phyloP scores from a whole-genome alignment of 2,888 invertebrate genomes.

The Melolontha melolontha region DNA sequence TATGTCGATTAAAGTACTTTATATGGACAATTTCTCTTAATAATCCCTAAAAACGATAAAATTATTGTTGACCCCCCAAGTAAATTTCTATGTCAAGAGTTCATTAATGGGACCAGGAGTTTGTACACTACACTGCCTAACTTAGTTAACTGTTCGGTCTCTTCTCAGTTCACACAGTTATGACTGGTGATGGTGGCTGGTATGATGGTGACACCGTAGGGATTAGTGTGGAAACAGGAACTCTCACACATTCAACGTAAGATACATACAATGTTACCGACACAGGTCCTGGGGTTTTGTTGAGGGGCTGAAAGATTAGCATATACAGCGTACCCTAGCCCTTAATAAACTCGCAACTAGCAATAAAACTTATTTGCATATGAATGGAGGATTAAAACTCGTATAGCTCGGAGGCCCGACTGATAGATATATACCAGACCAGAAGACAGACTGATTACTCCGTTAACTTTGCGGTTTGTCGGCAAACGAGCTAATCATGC shows the following conservation, averaged over 20 bases:
- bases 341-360: conserved; percentile 64
- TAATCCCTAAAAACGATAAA: no score
- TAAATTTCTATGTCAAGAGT: conserved; percentile 36
- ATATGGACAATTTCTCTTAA: no score
- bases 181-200: conserved; percentile 35
- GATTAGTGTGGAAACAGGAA: conserved; percentile 35
- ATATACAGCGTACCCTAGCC: conserved; percentile 55
- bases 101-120: conserved; percentile 35
- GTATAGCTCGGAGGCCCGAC: conserved; percentile 53
- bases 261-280: conserved; percentile 28
- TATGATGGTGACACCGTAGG: conserved; percentile 39
- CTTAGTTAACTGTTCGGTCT: conserved; percentile 30
- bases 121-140: conserved; percentile 30
- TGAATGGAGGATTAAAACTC: conserved; percentile 65
- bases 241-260: conserved; percentile 22
- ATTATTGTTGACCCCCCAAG: background rate
- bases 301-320: conserved; percentile 57
- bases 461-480: conserved; percentile 54
- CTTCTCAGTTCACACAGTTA: conserved; percentile 17
- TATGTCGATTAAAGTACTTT: no score
- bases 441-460: conserved; percentile 53
- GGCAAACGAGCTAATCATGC: conserved; percentile 60
- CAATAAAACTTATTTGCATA: conserved; percentile 65
- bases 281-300: conserved; percentile 43
- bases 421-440: conserved; percentile 53